Conservation (phyloP, 1,140 invertebrate species). For the Pantala flavescens region DNA sequence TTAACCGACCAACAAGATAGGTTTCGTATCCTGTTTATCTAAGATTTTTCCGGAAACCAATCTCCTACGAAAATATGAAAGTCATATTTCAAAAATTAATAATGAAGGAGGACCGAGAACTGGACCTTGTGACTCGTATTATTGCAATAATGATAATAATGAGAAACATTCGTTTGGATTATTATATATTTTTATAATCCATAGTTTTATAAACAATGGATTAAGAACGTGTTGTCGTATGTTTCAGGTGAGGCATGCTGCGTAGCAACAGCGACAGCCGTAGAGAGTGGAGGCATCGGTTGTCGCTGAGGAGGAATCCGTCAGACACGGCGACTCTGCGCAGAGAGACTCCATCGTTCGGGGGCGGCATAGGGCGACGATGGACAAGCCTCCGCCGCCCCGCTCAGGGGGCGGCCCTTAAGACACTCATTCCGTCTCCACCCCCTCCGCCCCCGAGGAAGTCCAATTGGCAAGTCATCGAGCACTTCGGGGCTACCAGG, state of each 20-base stretch:
- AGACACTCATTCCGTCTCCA: slow-evolving; percentile 13
- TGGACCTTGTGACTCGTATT: too few relatives aligned
- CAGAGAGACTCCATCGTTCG: background rate
- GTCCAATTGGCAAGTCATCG: slow-evolving; percentile 80
- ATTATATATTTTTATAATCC: too few relatives aligned
- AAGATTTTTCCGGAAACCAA: too few relatives aligned
- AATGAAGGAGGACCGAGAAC: too few relatives aligned
- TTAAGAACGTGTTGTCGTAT: too few relatives aligned
- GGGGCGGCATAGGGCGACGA: background rate
- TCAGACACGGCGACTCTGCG: background rate
- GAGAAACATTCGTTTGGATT: too few relatives aligned
- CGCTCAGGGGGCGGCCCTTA: background rate
- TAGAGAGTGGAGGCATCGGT: background rate
- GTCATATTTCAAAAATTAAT: too few relatives aligned
- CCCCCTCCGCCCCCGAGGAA: slow-evolving; percentile 50
- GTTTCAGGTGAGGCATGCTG: background rate
- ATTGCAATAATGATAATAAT: too few relatives aligned
- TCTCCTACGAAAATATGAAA: too few relatives aligned
- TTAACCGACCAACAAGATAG: too few relatives aligned
- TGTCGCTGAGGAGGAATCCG: background rate
- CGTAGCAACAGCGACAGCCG: background rate
- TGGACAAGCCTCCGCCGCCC: background rate
- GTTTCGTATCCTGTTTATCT: too few relatives aligned
- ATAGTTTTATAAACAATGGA: too few relatives aligned
- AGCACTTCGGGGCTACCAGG: slow-evolving; percentile 53